Percentiles rank a stretch among this genome's conserved stretches.
These are phyloP conservation scores for Lasiommata megera DNA, from an alignment of 2,888 invertebrate genomes.

Conservation along the genomic window DNA sequence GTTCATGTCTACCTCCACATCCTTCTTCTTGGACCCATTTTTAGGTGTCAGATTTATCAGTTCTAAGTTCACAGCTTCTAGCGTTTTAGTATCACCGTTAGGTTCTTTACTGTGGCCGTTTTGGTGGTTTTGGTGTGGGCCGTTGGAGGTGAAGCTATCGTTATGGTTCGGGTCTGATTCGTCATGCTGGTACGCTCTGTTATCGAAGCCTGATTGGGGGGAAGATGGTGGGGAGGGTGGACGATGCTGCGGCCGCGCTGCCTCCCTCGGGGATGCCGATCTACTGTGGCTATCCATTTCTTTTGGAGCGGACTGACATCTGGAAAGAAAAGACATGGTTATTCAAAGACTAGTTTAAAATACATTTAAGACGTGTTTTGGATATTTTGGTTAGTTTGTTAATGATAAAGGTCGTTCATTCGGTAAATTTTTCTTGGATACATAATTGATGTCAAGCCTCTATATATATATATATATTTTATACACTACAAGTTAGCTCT, in stretches of 20 bases:
- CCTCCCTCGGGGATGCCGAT: slow-evolving; percentile 78
- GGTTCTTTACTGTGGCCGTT: slow-evolving; percentile 68
- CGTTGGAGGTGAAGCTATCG: slow-evolving; percentile 73
- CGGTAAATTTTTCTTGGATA: no score
- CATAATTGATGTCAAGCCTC: no score
- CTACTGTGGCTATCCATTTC: slow-evolving; percentile 76
- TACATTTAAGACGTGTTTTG: no score
- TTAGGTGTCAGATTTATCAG: slow-evolving; percentile 86
- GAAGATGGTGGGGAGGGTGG: slow-evolving; percentile 64
- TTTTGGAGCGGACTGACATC: slow-evolving; percentile 78
- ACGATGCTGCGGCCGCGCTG: slow-evolving; percentile 68
- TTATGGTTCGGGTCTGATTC: slow-evolving; percentile 72
- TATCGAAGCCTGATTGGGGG: slow-evolving; percentile 61
- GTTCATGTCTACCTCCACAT: slow-evolving; percentile 83
- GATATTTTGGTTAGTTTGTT: no score
- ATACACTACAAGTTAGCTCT: no score
- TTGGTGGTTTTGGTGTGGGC: slow-evolving; percentile 59
- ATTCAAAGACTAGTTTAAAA: no score
- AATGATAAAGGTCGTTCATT: no score
- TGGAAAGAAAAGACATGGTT: slow-evolving; percentile 41
- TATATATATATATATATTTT: no score
- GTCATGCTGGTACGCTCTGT: slow-evolving; percentile 70
- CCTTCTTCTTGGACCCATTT: slow-evolving; percentile 84
- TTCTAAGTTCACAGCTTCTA: slow-evolving; percentile 90
- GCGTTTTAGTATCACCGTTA: slow-evolving; percentile 69